Evolutionary conservation across 2,113 vertebrate genomes (phyloP).

Genomic region (Centropristis striata): DNA sequence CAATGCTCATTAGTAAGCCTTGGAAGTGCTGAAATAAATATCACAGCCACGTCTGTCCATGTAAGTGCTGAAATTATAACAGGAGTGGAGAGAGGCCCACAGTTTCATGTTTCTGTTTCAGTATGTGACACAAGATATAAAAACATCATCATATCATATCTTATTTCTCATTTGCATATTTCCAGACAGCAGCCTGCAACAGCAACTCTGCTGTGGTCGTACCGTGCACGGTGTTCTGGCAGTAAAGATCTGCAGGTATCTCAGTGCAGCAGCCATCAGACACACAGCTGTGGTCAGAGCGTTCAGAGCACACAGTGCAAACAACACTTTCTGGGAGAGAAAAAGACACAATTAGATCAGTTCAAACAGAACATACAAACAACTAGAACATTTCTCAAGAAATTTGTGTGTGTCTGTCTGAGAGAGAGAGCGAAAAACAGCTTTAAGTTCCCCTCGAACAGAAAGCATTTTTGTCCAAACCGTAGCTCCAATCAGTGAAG

Average conservation of each 20-base stretch:
- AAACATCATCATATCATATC: background rate
- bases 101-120: too few species aligned
- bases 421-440: too few species aligned
- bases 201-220: constrained; percentile 65
- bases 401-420: too few species aligned
- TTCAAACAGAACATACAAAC: background rate
- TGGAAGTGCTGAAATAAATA: too few species aligned
- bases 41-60: too few species aligned
- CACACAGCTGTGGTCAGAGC: constrained; percentile 89
- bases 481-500: too few species aligned
- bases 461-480: too few species aligned
- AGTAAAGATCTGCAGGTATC: constrained; percentile 87
- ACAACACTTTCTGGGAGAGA: constrained; percentile 88
- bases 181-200: background rate
- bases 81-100: too few species aligned
- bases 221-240: constrained; percentile 84
- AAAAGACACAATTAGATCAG: background rate
- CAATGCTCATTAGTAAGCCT: background rate
- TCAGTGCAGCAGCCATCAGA: constrained; percentile 85
- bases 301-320: constrained; percentile 89
- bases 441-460: too few species aligned
- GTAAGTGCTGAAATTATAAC: too few species aligned
- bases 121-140: background rate
- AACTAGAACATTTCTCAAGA: background rate
- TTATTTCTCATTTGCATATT: background rate